These are phyloP conservation scores for Aleiodes alternator DNA, from an alignment of 2,888 invertebrate species.

Conservation along the genomic window DNA sequence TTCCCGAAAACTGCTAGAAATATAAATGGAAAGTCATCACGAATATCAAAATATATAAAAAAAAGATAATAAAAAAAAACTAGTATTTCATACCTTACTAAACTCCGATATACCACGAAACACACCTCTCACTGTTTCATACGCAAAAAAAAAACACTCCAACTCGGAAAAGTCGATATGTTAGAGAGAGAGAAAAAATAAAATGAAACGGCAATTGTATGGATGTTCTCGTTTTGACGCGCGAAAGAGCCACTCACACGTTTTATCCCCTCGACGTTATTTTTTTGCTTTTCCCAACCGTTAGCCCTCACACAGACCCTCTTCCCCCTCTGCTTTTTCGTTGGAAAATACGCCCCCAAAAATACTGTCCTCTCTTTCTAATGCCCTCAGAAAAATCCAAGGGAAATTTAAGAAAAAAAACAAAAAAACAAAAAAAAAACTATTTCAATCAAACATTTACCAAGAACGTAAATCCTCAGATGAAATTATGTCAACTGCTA, in stretches of 20 bases:
- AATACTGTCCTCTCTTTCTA: conserved; percentile 6
- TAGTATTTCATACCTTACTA: neutral
- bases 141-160: neutral
- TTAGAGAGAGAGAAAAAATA: conserved; percentile 4
- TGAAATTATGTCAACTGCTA: neutral
- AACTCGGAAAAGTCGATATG: conserved; percentile 17
- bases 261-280: conserved; percentile 24
- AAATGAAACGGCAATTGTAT: conserved; percentile 4
- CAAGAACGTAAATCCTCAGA: neutral
- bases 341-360: conserved; percentile 21
- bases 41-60: conserved; percentile 10
- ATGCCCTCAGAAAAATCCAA: neutral
- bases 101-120: conserved; percentile 4
- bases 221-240: conserved; percentile 26
- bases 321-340: neutral
- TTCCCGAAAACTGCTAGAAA: neutral
- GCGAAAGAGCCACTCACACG: conserved; percentile 24
- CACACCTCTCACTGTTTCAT: conserved; percentile 2
- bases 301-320: conserved; percentile 16
- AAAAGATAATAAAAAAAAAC: neutral
- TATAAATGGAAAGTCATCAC: neutral
- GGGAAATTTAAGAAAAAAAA: neutral
- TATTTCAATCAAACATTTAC: neutral
- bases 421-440: conserved; percentile 8
- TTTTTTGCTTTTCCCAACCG: conserved; percentile 13